These are phyloP conservation scores for Toxostoma redivivum DNA, from an alignment of 2,113 vertebrate species.

Conservation along the genomic window DNA sequence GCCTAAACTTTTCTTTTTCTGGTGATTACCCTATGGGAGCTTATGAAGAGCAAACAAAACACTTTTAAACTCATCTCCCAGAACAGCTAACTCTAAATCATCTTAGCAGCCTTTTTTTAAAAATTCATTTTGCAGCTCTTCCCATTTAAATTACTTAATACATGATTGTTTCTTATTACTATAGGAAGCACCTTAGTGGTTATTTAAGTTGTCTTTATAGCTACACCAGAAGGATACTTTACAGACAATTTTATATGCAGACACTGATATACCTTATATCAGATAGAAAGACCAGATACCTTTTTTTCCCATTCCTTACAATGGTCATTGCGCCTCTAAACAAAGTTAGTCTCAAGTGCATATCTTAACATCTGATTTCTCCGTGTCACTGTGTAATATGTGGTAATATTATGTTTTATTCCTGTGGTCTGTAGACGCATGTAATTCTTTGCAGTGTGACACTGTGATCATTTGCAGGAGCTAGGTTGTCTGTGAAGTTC, in stretches of 20 bases:
- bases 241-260: background rate
- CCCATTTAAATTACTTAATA: background rate
- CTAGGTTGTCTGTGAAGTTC: background rate
- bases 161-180: background rate
- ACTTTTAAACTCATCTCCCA: background rate
- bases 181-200: background rate
- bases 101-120: background rate
- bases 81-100: background rate
- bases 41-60: background rate
- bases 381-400: background rate
- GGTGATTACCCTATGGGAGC: background rate
- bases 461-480: background rate
- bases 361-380: background rate
- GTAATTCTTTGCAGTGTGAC: background rate
- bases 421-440: background rate
- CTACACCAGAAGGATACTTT: background rate
- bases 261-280: background rate
- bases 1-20: background rate
- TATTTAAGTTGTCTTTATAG: background rate
- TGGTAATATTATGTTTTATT: background rate
- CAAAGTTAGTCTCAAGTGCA: rapidly evolving
- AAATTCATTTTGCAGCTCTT: background rate
- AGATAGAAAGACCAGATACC: background rate
- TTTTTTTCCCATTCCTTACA: background rate
- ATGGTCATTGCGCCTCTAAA: background rate